These are phyloP conservation scores for Gila robusta DNA, from an alignment of 2,797 vertebrate species.

Conservation along the genomic window DNA sequence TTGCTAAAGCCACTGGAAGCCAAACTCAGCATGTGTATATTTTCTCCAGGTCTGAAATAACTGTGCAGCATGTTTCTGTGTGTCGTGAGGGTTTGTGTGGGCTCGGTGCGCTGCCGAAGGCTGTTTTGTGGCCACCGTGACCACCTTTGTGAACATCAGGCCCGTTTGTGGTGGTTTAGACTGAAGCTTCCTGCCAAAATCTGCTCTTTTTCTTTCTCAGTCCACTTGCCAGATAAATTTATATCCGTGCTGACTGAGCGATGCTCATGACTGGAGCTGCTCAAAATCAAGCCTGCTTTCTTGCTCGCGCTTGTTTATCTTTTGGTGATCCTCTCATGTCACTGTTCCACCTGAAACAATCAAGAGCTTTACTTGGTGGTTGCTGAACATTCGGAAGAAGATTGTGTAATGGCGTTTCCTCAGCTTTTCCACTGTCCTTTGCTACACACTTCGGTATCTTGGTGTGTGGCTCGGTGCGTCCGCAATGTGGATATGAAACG, in stretches of 20 bases:
- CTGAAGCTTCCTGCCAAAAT: slow-evolving; percentile 29
- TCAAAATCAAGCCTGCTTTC: slow-evolving; percentile 17
- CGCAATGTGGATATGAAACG: slow-evolving; percentile 42
- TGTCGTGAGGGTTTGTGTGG: slow-evolving; percentile 69
- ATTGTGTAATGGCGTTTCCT: slow-evolving; percentile 26
- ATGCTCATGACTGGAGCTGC: slow-evolving; percentile 12
- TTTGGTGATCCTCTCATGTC: slow-evolving; percentile 39
- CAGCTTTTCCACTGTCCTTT: slow-evolving; percentile 36
- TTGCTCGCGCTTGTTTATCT: slow-evolving; percentile 25
- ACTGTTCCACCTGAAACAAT: slow-evolving; percentile 46
- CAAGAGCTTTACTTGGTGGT: slow-evolving; percentile 29
- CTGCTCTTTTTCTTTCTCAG: slow-evolving; percentile 28
- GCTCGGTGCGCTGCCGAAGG: slow-evolving; percentile 68
- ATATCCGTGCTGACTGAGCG: neutral
- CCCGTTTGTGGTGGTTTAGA: slow-evolving; percentile 52
- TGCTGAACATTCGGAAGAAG: slow-evolving; percentile 20
- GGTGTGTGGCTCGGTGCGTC: slow-evolving; percentile 35
- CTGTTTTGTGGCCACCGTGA: slow-evolving; percentile 63
- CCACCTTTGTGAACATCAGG: slow-evolving; percentile 51
- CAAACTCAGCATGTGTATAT: slow-evolving; percentile 53
- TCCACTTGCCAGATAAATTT: slow-evolving; percentile 16
- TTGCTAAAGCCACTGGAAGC: slow-evolving; percentile 5
- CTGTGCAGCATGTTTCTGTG: slow-evolving; percentile 69
- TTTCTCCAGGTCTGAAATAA: slow-evolving; percentile 72
- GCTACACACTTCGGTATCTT: neutral